Evolutionary conservation across 2,888 invertebrate genomes (phyloP), one percentile per base, ranked within the genome.

Genomic region (Aleiodes testaceus): DNA sequence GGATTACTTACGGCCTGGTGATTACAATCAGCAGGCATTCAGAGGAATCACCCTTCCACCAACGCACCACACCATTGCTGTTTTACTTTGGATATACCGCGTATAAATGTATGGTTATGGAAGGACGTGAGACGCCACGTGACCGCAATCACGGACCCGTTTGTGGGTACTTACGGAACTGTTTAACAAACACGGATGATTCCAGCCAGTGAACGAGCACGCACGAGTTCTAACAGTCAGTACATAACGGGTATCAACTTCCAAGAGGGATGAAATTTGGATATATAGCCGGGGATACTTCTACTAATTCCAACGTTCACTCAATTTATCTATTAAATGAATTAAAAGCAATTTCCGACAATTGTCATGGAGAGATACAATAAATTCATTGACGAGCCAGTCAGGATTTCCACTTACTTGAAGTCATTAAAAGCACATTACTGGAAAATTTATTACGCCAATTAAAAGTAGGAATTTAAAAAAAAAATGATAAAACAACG

Each of bases 1-100:
- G 82, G 81, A 83, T 87, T 87, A 87, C 85, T 87, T 86, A 85
- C 85, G 82, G 47, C 79, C 81, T 81, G 80, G 83, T 82, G 86
- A 87, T 86, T 85, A 84, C 87, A 87, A 87, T 87, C 87, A 86
- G 83, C 81, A 81, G 79, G 84, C 80, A 87, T 87, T 86, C 86
- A 86, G 80, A 80, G 84, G 81, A 86, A 83, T 79, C 81, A 84
- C 81, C 83, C 72, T 81, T 80, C 80, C 78, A 26, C 75, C 71
- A 75, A 77, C 78, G 77, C 75, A 74, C 74, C 65, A 47, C 66
- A 55, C 69, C 73, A 52, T n/a, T 59, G 72, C 59, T 64, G 55
- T 64, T 70, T 69, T 72, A 66, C 70, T 72, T 73, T 68, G 65
- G 65, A 69, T 55, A 26, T 55, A 67, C 36, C 49, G 30, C 61